These are phyloP conservation scores for Pandemis heparana DNA, from an alignment of 2,888 invertebrate genomes.

Conservation along the genomic window DNA sequence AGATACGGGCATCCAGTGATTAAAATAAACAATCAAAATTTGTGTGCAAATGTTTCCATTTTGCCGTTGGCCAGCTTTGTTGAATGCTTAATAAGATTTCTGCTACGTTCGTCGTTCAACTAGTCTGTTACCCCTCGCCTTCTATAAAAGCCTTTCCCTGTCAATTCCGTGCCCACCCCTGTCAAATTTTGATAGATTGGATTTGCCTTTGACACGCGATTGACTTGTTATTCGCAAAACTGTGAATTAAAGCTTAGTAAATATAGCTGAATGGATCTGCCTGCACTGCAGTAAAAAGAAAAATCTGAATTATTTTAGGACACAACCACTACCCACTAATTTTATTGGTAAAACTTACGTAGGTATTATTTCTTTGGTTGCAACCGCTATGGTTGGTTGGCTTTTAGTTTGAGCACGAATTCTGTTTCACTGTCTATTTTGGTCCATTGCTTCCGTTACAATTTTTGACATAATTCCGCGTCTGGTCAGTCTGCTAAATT, in stretches of 20 bases:
- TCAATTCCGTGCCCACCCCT: slow-evolving; percentile 71
- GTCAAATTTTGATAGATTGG: slow-evolving; percentile 81
- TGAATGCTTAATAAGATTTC: slow-evolving; percentile 1
- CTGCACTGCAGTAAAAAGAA: not conserved
- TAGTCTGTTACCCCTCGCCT: slow-evolving; percentile 5
- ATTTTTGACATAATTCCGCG: no score
- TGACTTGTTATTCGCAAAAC: slow-evolving; percentile 57
- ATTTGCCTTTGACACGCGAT: slow-evolving; percentile 63
- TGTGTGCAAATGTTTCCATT: not conserved
- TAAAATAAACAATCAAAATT: not conserved
- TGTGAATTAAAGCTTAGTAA: not conserved
- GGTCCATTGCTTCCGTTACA: no score
- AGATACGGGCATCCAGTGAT: not conserved
- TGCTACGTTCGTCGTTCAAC: slow-evolving; percentile 12
- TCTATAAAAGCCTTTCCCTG: slow-evolving; percentile 76
- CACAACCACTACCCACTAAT: no score
- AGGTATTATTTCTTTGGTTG: no score
- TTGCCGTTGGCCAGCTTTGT: not conserved
- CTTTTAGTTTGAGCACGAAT: no score
- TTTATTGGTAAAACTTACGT: no score
- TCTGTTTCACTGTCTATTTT: no score
- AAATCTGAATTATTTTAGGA: no score
- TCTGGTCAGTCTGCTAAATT: no score
- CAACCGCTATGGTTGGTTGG: no score
- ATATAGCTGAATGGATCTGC: not conserved